These are phyloP conservation scores for Xiphias gladius DNA, from an alignment of 2,113 vertebrate genomes.

Conservation along the genomic window DNA sequence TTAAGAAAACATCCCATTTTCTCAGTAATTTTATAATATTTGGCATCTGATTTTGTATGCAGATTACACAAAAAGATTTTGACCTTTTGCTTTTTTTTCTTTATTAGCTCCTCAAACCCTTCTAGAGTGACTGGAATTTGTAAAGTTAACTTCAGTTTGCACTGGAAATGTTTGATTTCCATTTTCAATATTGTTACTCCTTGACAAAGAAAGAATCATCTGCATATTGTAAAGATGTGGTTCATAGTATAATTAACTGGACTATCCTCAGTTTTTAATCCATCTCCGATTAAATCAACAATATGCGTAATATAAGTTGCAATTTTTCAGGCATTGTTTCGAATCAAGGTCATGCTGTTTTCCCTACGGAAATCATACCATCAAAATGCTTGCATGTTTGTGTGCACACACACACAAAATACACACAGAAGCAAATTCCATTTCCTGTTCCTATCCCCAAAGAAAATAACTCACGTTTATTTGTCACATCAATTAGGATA, in stretches of 20 bases:
- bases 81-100: neutral
- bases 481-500: slow-evolving; percentile 79
- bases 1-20: neutral
- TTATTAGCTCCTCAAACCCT: neutral
- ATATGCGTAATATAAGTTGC: slow-evolving; percentile 25
- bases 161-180: neutral
- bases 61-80: neutral
- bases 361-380: neutral
- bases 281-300: slow-evolving; percentile 19
- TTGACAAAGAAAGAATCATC: slow-evolving; percentile 18
- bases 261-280: neutral
- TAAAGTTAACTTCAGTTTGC: neutral
- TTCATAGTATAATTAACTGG: slow-evolving; percentile 15
- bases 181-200: neutral
- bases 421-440: slow-evolving; percentile 26
- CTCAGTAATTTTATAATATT: slow-evolving; percentile 27
- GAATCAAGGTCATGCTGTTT: slow-evolving; percentile 52
- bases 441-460: slow-evolving; percentile 44
- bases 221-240: slow-evolving; percentile 6
- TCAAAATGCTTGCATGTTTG: neutral
- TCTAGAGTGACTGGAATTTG: neutral
- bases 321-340: slow-evolving; percentile 29
- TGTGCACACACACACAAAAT: neutral
- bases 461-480: slow-evolving; percentile 69
- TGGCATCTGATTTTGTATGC: neutral